Percentiles rank a stretch among this genome's conserved stretches.
Evolutionary conservation across 2,888 invertebrate species (phyloP).

Genomic region (Xanthorhoe spadicearia): DNA sequence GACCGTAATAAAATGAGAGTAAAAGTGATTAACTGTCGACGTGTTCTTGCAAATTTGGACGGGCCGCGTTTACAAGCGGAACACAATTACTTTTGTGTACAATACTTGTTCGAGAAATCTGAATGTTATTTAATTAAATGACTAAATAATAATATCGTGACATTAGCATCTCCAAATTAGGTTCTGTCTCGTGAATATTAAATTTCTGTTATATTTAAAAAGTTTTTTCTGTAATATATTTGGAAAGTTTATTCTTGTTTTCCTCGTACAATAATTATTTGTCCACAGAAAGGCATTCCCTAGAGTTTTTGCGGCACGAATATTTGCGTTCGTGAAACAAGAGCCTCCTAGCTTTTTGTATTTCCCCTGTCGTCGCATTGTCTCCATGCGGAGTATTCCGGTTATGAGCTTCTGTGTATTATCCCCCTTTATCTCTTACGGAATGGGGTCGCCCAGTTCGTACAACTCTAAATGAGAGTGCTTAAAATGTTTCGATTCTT

Average conservation of each 20-base stretch:
- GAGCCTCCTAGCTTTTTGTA: constrained; percentile 42
- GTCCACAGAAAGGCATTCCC: constrained; percentile 38
- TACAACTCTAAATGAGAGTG: constrained; percentile 27
- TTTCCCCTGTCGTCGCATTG: constrained; percentile 44
- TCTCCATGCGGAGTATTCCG: constrained; percentile 41
- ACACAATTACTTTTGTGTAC: constrained; percentile 19
- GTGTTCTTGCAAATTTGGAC: constrained; percentile 36
- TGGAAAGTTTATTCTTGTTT: constrained; percentile 31
- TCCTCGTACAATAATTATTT: constrained; percentile 33
- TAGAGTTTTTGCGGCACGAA: constrained; percentile 36
- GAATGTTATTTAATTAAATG: constrained; percentile 10
- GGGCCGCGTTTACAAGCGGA: constrained; percentile 19
- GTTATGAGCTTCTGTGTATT: constrained; percentile 43
- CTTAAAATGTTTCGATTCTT: constrained; percentile 40
- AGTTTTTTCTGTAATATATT: too few relatives aligned
- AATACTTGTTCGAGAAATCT: constrained; percentile 7
- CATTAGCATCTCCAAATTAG: constrained; percentile 20
- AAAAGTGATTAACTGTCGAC: constrained; percentile 42
- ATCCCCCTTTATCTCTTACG: constrained; percentile 34
- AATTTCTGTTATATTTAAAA: constrained; percentile 24
- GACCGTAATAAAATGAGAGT: constrained; percentile 39
- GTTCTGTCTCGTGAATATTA: constrained; percentile 27
- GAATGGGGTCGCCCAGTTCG: constrained; percentile 37
- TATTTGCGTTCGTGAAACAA: constrained; percentile 45
- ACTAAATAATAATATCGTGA: neutral